Base-by-base conservation (phyloP, 2,888 invertebrate species). In the Magallana nippona region DNA sequence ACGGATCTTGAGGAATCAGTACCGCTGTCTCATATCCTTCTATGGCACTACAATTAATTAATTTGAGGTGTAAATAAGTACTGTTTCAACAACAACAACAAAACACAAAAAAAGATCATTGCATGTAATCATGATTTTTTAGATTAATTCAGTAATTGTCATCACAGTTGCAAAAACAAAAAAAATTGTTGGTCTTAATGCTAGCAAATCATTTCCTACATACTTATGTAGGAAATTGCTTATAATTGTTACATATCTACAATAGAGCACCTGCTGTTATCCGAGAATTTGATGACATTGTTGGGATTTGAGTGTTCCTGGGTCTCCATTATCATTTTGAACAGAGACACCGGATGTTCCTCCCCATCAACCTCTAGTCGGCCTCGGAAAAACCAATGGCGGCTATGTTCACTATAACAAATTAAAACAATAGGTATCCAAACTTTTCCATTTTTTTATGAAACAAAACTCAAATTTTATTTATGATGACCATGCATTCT, bases 381-480 rank as follows among this genome's bases (percentile, higher is more conserved):
- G 0, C 98, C 98, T 95, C 97, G 97, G 95, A 99, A 99, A 95
- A 99, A 99, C 99, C 99, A 99, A 95, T 99, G 99, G 8, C 99
- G 96, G 86, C 98, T 98, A 94, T 99, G 99, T 94, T 99, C 99
- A 94, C 98, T 95, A 88, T 5, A 90, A 88, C 62, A 79, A 57
- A 56, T 19, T 5, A 77, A 56, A 27, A 19, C 11, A 60, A 44
- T 17, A 44, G 3, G 55, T 32, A 60, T 62, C 11, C 1, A 81
- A 44, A 10, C 17, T 56, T 17, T 19, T n/a, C 2, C 17, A 19
- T 22, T 13, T 55, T 56, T 55, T 5, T 55, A 79, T 5, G 15
- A 17, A 77, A 2, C 62, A 60, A 60, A 19, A 60, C 10, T 17
- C 13, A 8, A 8, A 8, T 10, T 60, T 19, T 44, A 8, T 44